Conservation (phyloP, 2,888 invertebrate genomes). For the Ophioninae sp. region DNA sequence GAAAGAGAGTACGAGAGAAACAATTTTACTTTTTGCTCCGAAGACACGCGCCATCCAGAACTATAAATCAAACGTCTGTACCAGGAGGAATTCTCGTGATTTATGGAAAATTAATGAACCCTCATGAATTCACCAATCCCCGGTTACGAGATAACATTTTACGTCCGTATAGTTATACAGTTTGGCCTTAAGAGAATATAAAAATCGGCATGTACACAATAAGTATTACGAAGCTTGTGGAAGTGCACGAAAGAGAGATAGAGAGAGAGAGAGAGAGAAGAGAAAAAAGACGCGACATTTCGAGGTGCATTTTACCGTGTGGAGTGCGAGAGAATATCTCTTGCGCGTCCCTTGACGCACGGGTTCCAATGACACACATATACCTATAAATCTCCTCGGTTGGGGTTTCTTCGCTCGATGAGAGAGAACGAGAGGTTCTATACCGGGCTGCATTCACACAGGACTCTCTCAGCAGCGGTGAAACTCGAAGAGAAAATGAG, state of each 20-base stretch:
- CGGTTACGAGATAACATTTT: conserved; percentile 21
- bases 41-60: conserved; percentile 55
- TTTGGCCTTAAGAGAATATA: conserved; percentile 52
- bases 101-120: conserved; percentile 65
- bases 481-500: conserved; percentile 32
- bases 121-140: conserved; percentile 58
- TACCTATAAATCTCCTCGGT: conserved; percentile 77
- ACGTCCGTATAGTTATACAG: conserved; percentile 1
- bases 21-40: conserved; percentile 49
- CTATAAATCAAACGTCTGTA: conserved; percentile 58
- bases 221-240: conserved; percentile 30
- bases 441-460: conserved; percentile 46
- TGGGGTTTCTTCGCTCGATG: conserved; percentile 66
- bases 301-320: conserved; percentile 48
- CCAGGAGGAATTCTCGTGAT: conserved; percentile 60
- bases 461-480: conserved; percentile 30
- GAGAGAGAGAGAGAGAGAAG: conserved; percentile 31
- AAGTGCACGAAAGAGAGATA: conserved; percentile 21
- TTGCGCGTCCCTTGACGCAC: conserved; percentile 72
- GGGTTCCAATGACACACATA: conserved; percentile 79
- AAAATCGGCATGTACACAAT: conserved; percentile 56
- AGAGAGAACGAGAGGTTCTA: conserved; percentile 47
- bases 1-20: conserved; percentile 36
- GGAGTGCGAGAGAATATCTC: conserved; percentile 51
- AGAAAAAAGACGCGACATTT: conserved; percentile 55